These are phyloP conservation scores for Antennarius maculatus DNA, from an alignment of 2,797 vertebrate species.

Conservation along the genomic window DNA sequence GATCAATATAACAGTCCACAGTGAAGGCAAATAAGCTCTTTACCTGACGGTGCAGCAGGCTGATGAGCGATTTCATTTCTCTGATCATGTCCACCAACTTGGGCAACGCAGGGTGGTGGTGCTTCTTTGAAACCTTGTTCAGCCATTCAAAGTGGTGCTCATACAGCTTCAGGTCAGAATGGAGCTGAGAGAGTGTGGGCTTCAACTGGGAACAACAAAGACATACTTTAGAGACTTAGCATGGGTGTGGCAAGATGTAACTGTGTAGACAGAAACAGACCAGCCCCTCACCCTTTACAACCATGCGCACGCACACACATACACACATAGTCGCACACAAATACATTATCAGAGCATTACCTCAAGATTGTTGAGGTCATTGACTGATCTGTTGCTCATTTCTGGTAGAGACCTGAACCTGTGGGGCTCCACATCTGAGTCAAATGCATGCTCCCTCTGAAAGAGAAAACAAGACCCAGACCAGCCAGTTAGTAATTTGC, in stretches of 20 bases:
- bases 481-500: slow-evolving; percentile 59
- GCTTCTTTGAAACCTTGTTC: slow-evolving; percentile 79
- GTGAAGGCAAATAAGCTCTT: slow-evolving; percentile 3
- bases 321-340: slow-evolving; percentile 19
- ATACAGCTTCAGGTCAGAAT: slow-evolving; percentile 81
- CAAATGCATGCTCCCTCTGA: slow-evolving; percentile 82
- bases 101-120: slow-evolving; percentile 76
- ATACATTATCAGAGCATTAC: slow-evolving; percentile 70
- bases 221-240: slow-evolving; percentile 53
- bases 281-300: slow-evolving; percentile 24
- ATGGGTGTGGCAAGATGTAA: slow-evolving; percentile 60
- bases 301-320: slow-evolving; percentile 1
- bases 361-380: slow-evolving; percentile 83
- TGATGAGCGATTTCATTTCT: slow-evolving; percentile 79
- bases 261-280: slow-evolving; percentile 40
- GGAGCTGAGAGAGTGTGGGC: slow-evolving; percentile 82
- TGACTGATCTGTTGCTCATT: slow-evolving; percentile 83
- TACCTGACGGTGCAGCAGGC: slow-evolving; percentile 82
- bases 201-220: slow-evolving; percentile 76
- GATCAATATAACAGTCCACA: background rate
- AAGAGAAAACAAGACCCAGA: slow-evolving; percentile 72
- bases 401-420: slow-evolving; percentile 84
- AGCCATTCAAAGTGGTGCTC: slow-evolving; percentile 87
- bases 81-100: slow-evolving; percentile 81
- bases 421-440: slow-evolving; percentile 81